A percentile compares a stretch with the other conserved stretches of the same genome.
These are phyloP conservation scores for Condylura cristata DNA, from an alignment of 2,113 vertebrate species.

Conservation along the genomic window DNA sequence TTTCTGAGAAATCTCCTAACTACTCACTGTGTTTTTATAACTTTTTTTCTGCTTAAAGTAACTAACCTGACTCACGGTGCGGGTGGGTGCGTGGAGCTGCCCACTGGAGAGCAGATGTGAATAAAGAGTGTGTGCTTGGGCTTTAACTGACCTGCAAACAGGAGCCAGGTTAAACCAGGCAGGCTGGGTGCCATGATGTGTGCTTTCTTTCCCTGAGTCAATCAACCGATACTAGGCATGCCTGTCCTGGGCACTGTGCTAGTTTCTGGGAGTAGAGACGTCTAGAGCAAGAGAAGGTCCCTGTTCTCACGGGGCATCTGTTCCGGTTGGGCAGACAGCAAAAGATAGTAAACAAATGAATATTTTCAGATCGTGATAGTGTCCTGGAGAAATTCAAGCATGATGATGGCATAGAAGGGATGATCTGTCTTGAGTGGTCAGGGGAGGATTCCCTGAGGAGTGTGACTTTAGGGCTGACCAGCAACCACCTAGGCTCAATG, in stretches of 20 bases:
- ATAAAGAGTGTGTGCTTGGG: accelerated
- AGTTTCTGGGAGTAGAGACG: neutral
- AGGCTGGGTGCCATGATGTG: neutral
- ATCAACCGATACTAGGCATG: neutral
- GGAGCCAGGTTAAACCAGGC: too few relatives aligned
- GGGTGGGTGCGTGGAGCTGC: neutral
- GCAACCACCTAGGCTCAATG: too few relatives aligned
- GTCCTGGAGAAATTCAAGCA: neutral
- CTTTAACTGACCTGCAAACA: neutral
- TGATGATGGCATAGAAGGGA: neutral
- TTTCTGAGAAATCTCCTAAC: neutral
- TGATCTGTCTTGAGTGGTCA: neutral
- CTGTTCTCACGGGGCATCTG: neutral
- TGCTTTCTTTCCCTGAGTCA: neutral
- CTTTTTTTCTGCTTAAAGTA: neutral
- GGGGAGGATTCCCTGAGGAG: neutral
- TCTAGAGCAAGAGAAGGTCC: neutral
- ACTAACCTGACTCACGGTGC: neutral
- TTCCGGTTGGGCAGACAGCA: neutral
- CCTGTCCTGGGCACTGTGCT: accelerated
- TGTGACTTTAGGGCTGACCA: too few relatives aligned
- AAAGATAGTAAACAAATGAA: neutral
- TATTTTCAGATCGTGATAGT: neutral
- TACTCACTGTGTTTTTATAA: neutral
- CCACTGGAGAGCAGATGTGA: neutral